A percentile compares a stretch with the other conserved stretches of the same genome.
These are phyloP conservation scores for Corynorhinus townsendii DNA, from an alignment of 2,113 vertebrate species.

Conservation along the genomic window DNA sequence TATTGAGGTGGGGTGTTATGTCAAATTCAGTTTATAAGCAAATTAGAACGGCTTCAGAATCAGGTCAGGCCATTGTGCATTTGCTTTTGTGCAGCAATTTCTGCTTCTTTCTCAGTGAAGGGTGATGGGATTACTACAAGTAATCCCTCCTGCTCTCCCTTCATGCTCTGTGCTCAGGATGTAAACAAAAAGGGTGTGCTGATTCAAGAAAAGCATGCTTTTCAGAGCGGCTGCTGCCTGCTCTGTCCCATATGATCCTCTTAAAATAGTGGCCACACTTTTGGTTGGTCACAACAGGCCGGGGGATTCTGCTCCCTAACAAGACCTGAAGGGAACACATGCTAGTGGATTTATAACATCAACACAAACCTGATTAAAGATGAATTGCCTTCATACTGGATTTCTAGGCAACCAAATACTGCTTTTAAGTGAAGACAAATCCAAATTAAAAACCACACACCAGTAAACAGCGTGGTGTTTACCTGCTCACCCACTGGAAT, in stretches of 20 bases:
- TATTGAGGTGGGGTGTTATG: neutral
- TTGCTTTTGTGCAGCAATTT: neutral
- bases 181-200: neutral
- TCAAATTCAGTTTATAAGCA: neutral
- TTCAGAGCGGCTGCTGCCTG: neutral
- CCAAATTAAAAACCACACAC: neutral
- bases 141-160: neutral
- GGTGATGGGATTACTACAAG: neutral
- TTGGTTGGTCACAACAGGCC: neutral
- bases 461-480: neutral
- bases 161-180: neutral
- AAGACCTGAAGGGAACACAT: neutral
- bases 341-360: neutral
- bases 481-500: neutral
- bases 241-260: neutral
- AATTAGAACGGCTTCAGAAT: neutral
- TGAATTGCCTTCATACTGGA: neutral
- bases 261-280: neutral
- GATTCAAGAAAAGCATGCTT: neutral
- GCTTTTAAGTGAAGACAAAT: neutral
- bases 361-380: neutral
- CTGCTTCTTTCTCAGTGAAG: neutral
- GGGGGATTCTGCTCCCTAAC: neutral
- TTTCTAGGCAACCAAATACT: neutral
- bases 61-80: neutral